phyloP scores from a whole-genome alignment of 1,140 invertebrate species.

The Musca vetustissima region DNA sequence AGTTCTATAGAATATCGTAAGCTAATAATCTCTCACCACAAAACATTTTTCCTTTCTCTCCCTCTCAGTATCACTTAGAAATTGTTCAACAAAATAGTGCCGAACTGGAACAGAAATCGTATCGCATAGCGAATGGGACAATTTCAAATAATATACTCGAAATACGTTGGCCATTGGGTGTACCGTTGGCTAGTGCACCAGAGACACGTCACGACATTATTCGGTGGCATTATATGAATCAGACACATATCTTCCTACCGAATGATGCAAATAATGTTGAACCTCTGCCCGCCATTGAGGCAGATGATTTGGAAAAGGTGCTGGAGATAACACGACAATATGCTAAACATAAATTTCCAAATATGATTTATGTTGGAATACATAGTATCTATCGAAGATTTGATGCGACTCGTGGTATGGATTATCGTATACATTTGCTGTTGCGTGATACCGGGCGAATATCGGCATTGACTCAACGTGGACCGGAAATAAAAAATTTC shows the following conservation, averaged over 20 bases:
- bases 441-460: constrained; percentile 42
- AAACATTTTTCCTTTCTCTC: neutral
- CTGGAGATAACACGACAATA: constrained; percentile 62
- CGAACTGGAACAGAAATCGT: constrained; percentile 55
- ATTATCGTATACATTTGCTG: constrained; percentile 81
- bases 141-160: constrained; percentile 59
- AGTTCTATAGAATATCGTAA: too few relatives aligned
- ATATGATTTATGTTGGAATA: constrained; percentile 61
- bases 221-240: constrained; percentile 82
- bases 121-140: constrained; percentile 51
- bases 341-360: constrained; percentile 62
- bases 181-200: constrained; percentile 67
- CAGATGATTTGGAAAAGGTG: constrained; percentile 69
- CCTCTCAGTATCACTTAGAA: constrained; percentile 55
- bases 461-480: neutral
- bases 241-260: constrained; percentile 75
- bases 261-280: constrained; percentile 67
- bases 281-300: constrained; percentile 63
- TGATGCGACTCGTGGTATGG: constrained; percentile 84
- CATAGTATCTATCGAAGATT: constrained; percentile 83
- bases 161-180: constrained; percentile 79
- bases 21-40: too few relatives aligned
- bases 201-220: constrained; percentile 82
- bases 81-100: constrained; percentile 59
- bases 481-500: constrained; percentile 42